phyloP scores from a whole-genome alignment of 2,113 vertebrate species.

The Campylomormyrus tamandua region DNA sequence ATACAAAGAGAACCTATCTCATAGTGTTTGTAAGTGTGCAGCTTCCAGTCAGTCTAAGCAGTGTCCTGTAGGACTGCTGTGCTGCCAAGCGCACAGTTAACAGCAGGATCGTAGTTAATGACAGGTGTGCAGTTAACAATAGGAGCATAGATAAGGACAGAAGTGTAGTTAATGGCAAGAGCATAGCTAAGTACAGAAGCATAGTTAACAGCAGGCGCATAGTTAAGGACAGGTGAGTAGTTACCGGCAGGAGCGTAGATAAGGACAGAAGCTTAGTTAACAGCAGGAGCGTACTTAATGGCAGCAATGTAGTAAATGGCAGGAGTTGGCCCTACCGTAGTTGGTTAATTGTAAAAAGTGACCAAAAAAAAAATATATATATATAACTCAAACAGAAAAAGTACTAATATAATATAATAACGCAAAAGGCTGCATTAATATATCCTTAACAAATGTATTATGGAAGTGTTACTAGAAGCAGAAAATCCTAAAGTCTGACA shows the following conservation, averaged over 20 bases:
- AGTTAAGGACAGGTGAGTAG: not conserved
- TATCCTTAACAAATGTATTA: not conserved
- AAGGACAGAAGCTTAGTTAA: not conserved
- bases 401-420: not conserved
- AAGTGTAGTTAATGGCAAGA: not conserved
- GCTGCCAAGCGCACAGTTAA: not conserved
- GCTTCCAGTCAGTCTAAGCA: not conserved
- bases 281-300: not conserved
- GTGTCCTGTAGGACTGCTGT: not conserved
- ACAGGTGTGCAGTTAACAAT: not conserved
- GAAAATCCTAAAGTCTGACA: not conserved
- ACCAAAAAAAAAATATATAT: not conserved
- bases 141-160: not conserved
- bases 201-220: not conserved
- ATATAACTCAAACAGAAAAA: not conserved
- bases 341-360: not conserved
- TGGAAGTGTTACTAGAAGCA: not conserved
- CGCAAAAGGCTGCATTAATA: not conserved
- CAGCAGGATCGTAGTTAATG: not conserved
- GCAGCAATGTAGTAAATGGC: not conserved
- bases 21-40: not conserved
- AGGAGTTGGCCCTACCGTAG: not conserved
- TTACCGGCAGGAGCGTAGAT: not conserved
- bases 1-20: slow-evolving; percentile 6
- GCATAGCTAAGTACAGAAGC: not conserved